Evolutionary conservation across 2,797 vertebrate genomes (phyloP), one percentile per base, ranked within the genome.

Genomic region (Malurus splendens): DNA sequence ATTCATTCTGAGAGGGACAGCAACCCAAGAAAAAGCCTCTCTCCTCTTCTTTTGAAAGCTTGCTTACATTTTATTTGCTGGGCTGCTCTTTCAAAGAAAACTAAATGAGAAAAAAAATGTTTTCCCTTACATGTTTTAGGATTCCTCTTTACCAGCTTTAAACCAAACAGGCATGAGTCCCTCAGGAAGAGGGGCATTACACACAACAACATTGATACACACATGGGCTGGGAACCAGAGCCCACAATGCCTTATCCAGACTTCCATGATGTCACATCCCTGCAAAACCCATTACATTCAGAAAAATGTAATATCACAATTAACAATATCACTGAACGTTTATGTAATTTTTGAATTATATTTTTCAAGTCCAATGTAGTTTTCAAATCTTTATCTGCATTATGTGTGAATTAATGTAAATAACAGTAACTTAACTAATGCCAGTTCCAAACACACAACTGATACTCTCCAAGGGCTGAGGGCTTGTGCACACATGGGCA

Each of bases 341-440:
- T 68, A 75, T 15, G 19, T 17, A 44, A 77, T 55, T 92, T 75
- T 85, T 50, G 82, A 92, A 67, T 33, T 2, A 19, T 60, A 36
- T 89, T 86, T 94, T 93, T 87, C 47, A 86, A 78, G 47, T 30
- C 41, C 30, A 73, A 81, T 70, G 44, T 3, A 82, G 42, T 65
- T 94, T 57, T 89, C 67, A 88, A 88, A 88, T 42, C 61, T 85
- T 92, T 82, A 86, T 65, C 72, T 74, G 57, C 51, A 72, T 77
- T 77, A 44, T 10, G 25, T 48, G 57, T 23, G 44, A 87, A 88
- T 57, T 80, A 88, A 88, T 68, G 61, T 68, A 88, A 91, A 19
- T 72, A 91, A 71, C 64, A 88, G 66, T 33, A 76, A 66, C 0
- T 2, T 57, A 80, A 80, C 70, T 60, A 81, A 47, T 11, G 41